Conservation (phyloP, 2,888 invertebrate genomes). For the Drosophila anceps region DNA sequence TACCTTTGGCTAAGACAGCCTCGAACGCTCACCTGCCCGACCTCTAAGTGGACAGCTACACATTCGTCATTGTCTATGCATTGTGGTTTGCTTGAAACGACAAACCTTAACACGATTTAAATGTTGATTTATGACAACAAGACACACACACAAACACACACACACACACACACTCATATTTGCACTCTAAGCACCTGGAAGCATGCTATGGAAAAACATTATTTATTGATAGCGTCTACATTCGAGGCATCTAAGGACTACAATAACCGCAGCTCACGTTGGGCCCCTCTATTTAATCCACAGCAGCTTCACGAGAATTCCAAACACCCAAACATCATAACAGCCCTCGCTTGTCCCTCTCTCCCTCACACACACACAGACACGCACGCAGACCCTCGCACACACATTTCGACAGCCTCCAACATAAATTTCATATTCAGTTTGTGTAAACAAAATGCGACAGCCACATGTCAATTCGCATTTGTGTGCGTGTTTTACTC, state of each 20-base stretch:
- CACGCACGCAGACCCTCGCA: background rate
- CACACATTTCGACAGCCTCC: background rate
- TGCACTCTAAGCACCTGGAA: constrained; percentile 42
- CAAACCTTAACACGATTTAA: constrained; percentile 62
- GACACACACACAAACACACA: constrained; percentile 3
- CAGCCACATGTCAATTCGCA: constrained; percentile 65
- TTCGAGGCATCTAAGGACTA: constrained; percentile 26
- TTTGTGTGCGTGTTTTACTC: constrained; percentile 15
- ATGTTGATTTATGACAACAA: constrained; percentile 71
- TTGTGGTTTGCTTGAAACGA: constrained; percentile 33
- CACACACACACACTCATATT: constrained; percentile 14
- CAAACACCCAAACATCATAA: constrained; percentile 1
- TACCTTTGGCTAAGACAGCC: constrained; percentile 5
- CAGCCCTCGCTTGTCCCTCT: background rate
- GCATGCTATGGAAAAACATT: constrained; percentile 51
- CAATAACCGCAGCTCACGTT: constrained; percentile 22
- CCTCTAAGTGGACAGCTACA: background rate
- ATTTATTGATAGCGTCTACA: constrained; percentile 69
- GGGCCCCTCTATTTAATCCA: constrained; percentile 23
- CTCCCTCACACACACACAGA: background rate
- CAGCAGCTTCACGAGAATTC: constrained; percentile 35
- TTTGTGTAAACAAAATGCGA: constrained; percentile 66
- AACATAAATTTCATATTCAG: constrained; percentile 69
- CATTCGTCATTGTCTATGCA: constrained; percentile 51
- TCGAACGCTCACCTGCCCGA: background rate